These are phyloP conservation scores for Atrichornis clamosus DNA, from an alignment of 2,113 vertebrate genomes.

Conservation along the genomic window DNA sequence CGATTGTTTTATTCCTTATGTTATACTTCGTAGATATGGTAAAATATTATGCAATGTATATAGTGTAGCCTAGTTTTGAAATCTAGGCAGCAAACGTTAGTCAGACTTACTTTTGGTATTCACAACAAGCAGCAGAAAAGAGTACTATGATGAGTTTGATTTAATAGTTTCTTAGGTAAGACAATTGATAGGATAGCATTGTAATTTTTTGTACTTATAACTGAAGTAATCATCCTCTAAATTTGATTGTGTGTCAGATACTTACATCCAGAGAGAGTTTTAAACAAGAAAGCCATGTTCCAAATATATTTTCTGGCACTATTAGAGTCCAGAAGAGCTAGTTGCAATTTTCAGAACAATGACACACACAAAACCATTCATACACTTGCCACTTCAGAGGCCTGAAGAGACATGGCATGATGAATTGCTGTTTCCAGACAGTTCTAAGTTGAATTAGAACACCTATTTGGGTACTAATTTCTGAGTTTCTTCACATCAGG, in stretches of 20 bases:
- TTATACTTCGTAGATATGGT: neutral
- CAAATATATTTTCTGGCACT: constrained; percentile 3
- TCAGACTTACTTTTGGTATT: neutral
- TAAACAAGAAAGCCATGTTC: neutral
- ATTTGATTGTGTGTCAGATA: neutral
- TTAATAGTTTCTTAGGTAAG: neutral
- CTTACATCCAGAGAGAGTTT: neutral
- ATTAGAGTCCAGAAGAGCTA: neutral
- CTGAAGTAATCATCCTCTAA: constrained; percentile 5
- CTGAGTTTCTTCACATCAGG: neutral
- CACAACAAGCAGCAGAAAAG: neutral
- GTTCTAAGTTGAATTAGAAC: neutral
- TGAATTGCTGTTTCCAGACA: neutral
- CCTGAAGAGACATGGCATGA: neutral
- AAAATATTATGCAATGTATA: neutral
- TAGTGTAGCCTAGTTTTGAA: neutral
- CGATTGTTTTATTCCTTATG: neutral
- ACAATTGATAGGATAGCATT: neutral
- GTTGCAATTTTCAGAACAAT: constrained; percentile 14
- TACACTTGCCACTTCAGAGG: neutral
- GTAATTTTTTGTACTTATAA: neutral
- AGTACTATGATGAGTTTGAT: neutral
- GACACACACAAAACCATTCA: neutral
- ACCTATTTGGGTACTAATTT: neutral
- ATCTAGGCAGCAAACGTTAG: neutral